Evolutionary conservation across 1,140 invertebrate genomes (phyloP), one percentile per base, ranked within the genome.

Genomic region (Drosophila lini): DNA sequence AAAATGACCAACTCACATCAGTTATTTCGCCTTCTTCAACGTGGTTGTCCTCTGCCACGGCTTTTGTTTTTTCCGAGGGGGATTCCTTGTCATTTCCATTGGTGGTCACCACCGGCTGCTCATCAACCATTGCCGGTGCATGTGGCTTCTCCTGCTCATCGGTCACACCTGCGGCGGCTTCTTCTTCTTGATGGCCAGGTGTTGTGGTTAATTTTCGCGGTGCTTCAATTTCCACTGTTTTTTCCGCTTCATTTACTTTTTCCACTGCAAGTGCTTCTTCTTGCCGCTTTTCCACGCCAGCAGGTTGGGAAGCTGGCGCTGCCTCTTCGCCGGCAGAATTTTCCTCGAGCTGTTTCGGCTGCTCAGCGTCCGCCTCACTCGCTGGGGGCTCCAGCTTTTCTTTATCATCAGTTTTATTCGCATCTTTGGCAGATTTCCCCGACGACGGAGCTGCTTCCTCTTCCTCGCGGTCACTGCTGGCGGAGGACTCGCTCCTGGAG

Each of bases 21-120:
- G 73, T 83, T 44, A 88, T 88, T 80, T 88, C 83, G 8, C 83
- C 83, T 38, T 88, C 83, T 36, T 88, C 83, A 10, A 67, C 68
- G 53, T 88, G 81, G 19, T 58, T 79, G 3, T 77, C 55, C 13
- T n/a, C 61, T 34, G 61, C 8, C 3, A 3, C 42, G 0, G 19
- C 38, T 8, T 19, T 32, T 38, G 48, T 9, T 19, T 41, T 16
- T 38, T 13, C 19, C 19, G 15, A 3, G 2, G 25, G 28, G 11
- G 25, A 45, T 16, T 41, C 22, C 31, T 70, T 22, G 13, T 7
- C 16, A 44, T 59, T 65, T n/a, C 75, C 83, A 65, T 88, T 83
- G 42, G 48, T 82, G 53, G 67, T 55, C n/a, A 65, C 65, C 28
- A 47, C 25, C 47, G 57, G n/a, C 38, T 68, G 16, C 25, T 52